A percentile compares a stretch with the other conserved stretches of the same genome.
Conservation (phyloP, 2,113 vertebrate species). For the Sturnira hondurensis region DNA sequence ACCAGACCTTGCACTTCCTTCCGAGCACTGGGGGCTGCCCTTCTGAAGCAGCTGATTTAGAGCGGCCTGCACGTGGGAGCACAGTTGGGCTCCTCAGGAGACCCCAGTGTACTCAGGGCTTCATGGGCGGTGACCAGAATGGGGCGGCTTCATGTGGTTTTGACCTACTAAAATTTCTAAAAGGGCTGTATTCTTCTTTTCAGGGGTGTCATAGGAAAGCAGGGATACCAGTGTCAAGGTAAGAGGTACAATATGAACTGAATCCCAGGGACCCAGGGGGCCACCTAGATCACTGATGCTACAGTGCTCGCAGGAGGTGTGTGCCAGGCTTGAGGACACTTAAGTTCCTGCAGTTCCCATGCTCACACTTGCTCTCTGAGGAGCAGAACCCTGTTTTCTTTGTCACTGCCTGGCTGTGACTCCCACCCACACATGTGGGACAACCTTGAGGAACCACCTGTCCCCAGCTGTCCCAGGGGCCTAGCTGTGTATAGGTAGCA, state of each 20-base stretch:
- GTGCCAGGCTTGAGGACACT: background rate
- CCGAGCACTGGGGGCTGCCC: background rate
- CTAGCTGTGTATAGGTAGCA: background rate
- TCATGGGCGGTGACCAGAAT: background rate
- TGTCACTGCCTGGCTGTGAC: background rate
- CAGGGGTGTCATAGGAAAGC: slow-evolving; percentile 99
- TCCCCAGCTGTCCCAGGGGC: background rate
- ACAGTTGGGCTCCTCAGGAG: background rate
- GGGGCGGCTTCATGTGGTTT: background rate
- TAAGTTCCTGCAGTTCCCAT: accelerated
- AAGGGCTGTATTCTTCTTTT: slow-evolving; percentile 74
- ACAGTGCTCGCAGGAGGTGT: background rate
- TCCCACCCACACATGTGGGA: background rate
- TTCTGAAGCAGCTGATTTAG: background rate
- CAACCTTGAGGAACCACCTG: background rate
- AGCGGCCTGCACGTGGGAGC: background rate
- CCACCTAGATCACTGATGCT: background rate
- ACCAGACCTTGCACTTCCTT: background rate
- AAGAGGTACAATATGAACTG: slow-evolving; percentile 73
- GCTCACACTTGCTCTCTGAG: background rate
- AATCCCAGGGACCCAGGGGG: background rate
- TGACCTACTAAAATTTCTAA: slow-evolving; percentile 44
- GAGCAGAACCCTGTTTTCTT: background rate
- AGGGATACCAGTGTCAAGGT: slow-evolving; percentile 99
- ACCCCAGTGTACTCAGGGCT: accelerated